Conservation (phyloP, 64 coral and sea anemone genomes). For the Exaiptasia diaphana region DNA sequence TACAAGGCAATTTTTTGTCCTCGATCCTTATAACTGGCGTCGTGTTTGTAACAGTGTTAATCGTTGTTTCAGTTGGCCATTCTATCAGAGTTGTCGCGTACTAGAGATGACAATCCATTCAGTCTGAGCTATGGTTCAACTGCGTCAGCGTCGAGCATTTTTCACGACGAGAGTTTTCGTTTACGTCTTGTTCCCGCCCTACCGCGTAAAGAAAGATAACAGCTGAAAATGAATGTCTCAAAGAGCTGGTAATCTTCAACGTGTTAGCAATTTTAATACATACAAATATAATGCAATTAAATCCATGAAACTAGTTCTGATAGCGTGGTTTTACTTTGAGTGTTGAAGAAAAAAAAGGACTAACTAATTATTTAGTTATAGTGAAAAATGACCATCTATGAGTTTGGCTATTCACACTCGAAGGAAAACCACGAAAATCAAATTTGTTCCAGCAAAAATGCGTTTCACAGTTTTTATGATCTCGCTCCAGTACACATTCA, state of each 20-base stretch:
- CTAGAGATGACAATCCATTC: constrained; percentile 35
- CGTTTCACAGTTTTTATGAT: too few species aligned
- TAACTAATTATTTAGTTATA: too few species aligned
- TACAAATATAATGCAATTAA: background rate
- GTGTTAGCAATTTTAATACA: background rate
- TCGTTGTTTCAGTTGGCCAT: constrained; percentile 48
- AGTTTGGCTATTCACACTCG: too few species aligned
- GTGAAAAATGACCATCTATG: too few species aligned
- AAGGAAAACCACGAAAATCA: too few species aligned
- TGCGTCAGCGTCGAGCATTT: constrained; percentile 37
- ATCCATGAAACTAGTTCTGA: background rate
- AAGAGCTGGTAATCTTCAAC: background rate
- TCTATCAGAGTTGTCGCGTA: constrained; percentile 58
- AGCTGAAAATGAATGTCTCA: background rate
- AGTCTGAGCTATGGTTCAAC: constrained; percentile 18
- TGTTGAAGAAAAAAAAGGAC: too few species aligned
- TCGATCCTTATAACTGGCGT: too few species aligned
- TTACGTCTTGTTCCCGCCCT: constrained; percentile 48
- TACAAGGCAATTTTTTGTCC: too few species aligned
- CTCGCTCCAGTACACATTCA: too few species aligned
- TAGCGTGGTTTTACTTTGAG: too few species aligned
- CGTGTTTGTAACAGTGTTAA: background rate
- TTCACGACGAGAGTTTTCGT: constrained; percentile 63
- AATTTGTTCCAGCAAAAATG: too few species aligned
- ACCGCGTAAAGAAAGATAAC: background rate